Conservation (phyloP, 2,888 invertebrate genomes). For the Ypsolopha scabrella region DNA sequence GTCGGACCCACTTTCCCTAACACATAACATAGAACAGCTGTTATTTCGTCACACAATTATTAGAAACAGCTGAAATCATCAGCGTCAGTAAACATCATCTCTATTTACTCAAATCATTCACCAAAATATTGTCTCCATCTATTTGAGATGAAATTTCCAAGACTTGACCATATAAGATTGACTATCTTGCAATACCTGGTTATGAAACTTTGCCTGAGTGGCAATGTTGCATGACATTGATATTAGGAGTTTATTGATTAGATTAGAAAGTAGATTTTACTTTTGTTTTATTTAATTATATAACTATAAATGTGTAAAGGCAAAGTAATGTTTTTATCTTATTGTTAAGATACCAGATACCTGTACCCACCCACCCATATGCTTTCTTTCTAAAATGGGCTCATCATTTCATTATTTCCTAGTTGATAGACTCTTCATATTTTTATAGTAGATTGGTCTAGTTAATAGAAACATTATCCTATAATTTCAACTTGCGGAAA, state of each 20-base stretch:
- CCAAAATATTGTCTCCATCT: neutral
- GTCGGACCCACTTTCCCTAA: constrained; percentile 37
- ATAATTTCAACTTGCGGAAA: no score
- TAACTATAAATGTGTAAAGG: no score
- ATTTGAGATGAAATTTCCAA: neutral
- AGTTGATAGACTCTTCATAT: no score
- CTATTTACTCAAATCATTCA: neutral
- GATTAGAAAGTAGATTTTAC: neutral
- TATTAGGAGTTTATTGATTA: neutral
- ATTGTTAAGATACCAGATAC: no score
- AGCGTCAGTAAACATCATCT: neutral
- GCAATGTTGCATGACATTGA: no score
- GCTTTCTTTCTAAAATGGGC: no score
- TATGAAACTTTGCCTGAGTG: neutral
- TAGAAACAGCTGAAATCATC: constrained; percentile 34
- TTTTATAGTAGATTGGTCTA: no score
- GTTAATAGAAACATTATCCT: no score
- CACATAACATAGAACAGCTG: constrained; percentile 38
- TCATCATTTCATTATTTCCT: no score
- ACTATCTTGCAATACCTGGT: neutral
- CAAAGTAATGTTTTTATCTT: neutral
- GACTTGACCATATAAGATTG: no score
- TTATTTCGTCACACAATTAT: constrained; percentile 42
- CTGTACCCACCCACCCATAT: no score
- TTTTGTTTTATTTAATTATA: neutral